Conservation (phyloP, 2,888 invertebrate species). For the Papilio gigon region DNA sequence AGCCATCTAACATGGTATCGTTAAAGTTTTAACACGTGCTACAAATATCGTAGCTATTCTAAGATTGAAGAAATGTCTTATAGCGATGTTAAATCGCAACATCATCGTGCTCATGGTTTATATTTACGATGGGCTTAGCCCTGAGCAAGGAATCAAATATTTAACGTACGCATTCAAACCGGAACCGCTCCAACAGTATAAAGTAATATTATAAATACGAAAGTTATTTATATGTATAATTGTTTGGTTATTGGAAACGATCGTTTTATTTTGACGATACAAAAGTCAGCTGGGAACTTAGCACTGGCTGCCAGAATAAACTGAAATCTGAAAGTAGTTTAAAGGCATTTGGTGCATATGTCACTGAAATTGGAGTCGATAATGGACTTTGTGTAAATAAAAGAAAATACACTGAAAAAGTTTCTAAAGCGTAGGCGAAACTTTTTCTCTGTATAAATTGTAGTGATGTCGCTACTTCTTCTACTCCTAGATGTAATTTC, state of each 20-base stretch:
- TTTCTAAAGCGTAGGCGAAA: constrained; percentile 44
- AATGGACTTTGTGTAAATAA: constrained; percentile 42
- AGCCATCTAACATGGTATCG: background rate
- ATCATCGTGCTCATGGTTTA: constrained; percentile 14
- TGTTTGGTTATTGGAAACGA: constrained; percentile 69
- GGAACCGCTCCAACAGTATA: constrained; percentile 18
- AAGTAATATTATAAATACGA: constrained; percentile 6
- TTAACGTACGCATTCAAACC: constrained; percentile 16
- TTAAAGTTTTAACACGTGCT: background rate
- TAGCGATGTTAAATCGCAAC: constrained; percentile 6
- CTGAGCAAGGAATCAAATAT: constrained; percentile 29
- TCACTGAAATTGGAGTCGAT: constrained; percentile 50
- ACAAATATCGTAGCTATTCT: constrained; percentile 8
- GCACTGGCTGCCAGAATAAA: constrained; percentile 63
- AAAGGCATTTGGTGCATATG: constrained; percentile 48
- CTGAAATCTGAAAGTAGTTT: constrained; percentile 51
- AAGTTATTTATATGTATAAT: too few relatives aligned
- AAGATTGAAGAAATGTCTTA: constrained; percentile 14
- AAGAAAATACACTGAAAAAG: constrained; percentile 15
- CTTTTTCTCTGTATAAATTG: constrained; percentile 23
- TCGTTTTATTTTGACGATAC: constrained; percentile 66
- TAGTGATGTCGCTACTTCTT: background rate
- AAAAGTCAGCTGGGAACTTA: constrained; percentile 74
- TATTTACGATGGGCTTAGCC: constrained; percentile 26
- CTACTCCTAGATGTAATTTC: background rate